Evolutionary conservation across 2,888 invertebrate species (phyloP).

Genomic region (Drosophila austrosaltans): DNA sequence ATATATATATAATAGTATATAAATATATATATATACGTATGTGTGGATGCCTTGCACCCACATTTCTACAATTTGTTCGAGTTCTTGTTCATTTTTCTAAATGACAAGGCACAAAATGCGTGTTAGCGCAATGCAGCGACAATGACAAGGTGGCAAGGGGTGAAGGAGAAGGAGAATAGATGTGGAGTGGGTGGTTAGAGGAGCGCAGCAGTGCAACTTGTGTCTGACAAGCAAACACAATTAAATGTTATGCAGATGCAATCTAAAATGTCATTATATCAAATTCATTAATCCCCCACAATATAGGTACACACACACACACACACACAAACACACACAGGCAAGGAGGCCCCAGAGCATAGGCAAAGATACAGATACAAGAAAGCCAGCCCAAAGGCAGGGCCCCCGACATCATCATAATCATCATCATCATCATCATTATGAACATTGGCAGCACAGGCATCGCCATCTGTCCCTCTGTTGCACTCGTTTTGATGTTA

Average conservation of each 20-base stretch:
- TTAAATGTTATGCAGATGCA: constrained; percentile 82
- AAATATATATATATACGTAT: background rate
- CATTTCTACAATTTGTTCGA: constrained; percentile 13
- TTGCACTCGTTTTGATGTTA: constrained; percentile 68
- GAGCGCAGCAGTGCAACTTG: constrained; percentile 25
- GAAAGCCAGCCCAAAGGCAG: constrained; percentile 67
- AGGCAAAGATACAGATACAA: constrained; percentile 51
- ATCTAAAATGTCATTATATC: constrained; percentile 81
- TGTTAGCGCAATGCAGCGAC: constrained; percentile 55
- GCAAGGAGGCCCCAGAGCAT: constrained; percentile 20
- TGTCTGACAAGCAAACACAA: constrained; percentile 77
- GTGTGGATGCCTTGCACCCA: constrained; percentile 11
- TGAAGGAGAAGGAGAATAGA: background rate
- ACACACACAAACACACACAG: constrained; percentile 18
- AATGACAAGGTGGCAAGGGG: background rate
- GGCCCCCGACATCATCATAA: constrained; percentile 50
- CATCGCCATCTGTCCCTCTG: constrained; percentile 63
- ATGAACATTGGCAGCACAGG: background rate
- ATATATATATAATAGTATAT: background rate
- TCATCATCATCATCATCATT: constrained; percentile 41
- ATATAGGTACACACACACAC: constrained; percentile 35
- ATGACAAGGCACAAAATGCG: constrained; percentile 77
- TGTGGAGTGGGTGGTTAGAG: background rate
- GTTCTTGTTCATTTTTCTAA: constrained; percentile 54
- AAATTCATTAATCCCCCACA: constrained; percentile 79